These are phyloP conservation scores for Dicrostonyx torquatus DNA, from an alignment of 2,797 vertebrate species.

Conservation along the genomic window DNA sequence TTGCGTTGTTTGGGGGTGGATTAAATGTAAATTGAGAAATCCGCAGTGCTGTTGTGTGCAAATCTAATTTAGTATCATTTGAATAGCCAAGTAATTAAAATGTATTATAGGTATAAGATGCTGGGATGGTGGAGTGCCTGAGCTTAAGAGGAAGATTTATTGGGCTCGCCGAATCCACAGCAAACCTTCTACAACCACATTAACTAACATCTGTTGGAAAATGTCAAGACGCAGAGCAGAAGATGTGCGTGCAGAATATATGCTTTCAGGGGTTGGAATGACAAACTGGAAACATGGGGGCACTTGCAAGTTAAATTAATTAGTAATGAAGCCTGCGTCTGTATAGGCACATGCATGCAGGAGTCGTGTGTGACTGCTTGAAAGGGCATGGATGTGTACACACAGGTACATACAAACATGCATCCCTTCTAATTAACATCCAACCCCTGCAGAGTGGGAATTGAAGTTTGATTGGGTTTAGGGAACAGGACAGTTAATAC, in stretches of 20 bases:
- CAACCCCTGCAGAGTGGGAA: constrained; percentile 76
- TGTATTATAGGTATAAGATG: constrained; percentile 88
- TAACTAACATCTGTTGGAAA: constrained; percentile 88
- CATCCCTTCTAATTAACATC: constrained; percentile 79
- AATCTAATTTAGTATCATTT: constrained; percentile 86
- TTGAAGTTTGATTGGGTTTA: constrained; percentile 75
- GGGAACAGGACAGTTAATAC: constrained; percentile 82
- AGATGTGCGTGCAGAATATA: constrained; percentile 47
- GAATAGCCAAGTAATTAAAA: constrained; percentile 90
- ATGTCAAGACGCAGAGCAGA: constrained; percentile 76
- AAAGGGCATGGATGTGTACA: neutral
- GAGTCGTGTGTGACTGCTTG: neutral
- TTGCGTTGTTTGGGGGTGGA: constrained; percentile 79
- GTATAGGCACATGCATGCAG: neutral
- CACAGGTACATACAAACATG: constrained; percentile 52
- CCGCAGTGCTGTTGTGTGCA: constrained; percentile 75
- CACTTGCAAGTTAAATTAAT: constrained; percentile 69
- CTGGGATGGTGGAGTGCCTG: constrained; percentile 85
- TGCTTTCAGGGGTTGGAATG: constrained; percentile 52
- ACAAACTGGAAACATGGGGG: constrained; percentile 52
- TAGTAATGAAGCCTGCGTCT: neutral
- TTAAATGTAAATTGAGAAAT: constrained; percentile 86
- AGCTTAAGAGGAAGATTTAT: constrained; percentile 90
- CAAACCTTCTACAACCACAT: constrained; percentile 86
- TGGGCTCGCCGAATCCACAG: constrained; percentile 83